Evolutionary conservation across 2,888 invertebrate species (phyloP), one percentile per base, ranked within the genome.

Genomic region (Sarcophaga carnaria): DNA sequence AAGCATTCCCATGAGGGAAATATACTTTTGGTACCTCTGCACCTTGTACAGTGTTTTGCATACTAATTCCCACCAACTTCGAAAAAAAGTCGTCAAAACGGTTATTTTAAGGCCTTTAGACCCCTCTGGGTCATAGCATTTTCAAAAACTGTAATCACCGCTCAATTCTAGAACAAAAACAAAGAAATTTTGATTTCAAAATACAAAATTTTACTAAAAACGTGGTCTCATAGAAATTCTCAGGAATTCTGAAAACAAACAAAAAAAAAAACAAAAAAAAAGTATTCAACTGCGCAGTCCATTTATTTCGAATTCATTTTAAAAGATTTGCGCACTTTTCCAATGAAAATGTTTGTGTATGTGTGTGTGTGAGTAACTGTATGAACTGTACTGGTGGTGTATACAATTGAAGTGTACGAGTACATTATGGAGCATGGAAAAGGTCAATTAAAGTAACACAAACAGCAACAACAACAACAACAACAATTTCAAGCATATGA

Each of bases 311-410:
- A 37, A 54, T 54, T 54, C 17, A 54, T 54, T 45, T 66, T 62
- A 80, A 83, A 72, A 72, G 69, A 70, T 86, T 86, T 86, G 86
- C 86, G 86, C 86, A 87, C 87, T 87, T 87, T 87, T 87, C 86
- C 84, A 75, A 60, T 60, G 87, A 87, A 87, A 81, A 59, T 63
- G 70, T 66, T n/a, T 66, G 27, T 62, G 59, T 79, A n/a, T 27
- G 76, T 59, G 66, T 77, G 45, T 62, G 59, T 62, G 22, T 62
- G 20, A 81, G 22, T 45, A 54, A 54, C 17, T 54, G 64, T 75
- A 20, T 45, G 60, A 80, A 60, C 22, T 25, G 20, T 47, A 74
- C 64, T 47, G 25, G 20, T 10, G 17, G 17, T 20, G 59, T 71
- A 6, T 47, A 78, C 49, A 17, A 70, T 49, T 70, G 70, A 54